A percentile compares a stretch with the other conserved stretches of the same genome.
Conservation (phyloP, 2,888 invertebrate genomes). For the Hemaris fuciformis region DNA sequence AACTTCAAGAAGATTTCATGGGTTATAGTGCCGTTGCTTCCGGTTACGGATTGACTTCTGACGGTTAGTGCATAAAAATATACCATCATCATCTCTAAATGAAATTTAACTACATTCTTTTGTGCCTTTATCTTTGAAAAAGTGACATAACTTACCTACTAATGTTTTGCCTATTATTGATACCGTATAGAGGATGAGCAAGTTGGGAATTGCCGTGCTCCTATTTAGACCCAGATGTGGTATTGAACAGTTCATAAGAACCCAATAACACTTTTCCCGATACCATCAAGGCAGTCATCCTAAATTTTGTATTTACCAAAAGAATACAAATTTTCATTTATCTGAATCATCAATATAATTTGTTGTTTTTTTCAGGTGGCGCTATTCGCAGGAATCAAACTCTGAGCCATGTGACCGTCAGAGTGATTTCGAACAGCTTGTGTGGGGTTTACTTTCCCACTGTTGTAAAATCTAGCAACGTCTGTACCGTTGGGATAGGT, state of each 20-base stretch:
- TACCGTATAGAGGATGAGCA: no score
- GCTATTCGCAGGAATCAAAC: slow-evolving; percentile 30
- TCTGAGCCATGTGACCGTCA: slow-evolving; percentile 37
- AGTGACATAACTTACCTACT: no score
- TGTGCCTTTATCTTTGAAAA: no score
- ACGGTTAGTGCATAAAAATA: slow-evolving; percentile 35
- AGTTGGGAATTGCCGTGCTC: no score
- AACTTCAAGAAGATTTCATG: slow-evolving; percentile 31
- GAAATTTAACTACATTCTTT: no score
- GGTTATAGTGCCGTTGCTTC: slow-evolving; percentile 38
- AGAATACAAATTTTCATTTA: no score
- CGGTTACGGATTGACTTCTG: slow-evolving; percentile 46
- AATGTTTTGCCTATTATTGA: no score
- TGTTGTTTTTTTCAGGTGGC: slow-evolving; percentile 30
- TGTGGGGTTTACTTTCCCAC: slow-evolving; percentile 36
- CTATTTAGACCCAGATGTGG: not conserved
- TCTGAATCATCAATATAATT: no score
- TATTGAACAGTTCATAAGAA: not conserved
- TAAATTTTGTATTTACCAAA: no score
- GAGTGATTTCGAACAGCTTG: slow-evolving; percentile 44
- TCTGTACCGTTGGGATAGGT: slow-evolving; percentile 51
- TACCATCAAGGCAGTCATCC: no score
- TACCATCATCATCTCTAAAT: not conserved
- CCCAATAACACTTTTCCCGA: no score
- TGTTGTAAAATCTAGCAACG: slow-evolving; percentile 38